A percentile compares a stretch with the other conserved stretches of the same genome.
Evolutionary conservation across 2,113 vertebrate genomes (phyloP).

Genomic region (Empidonax alnorum): DNA sequence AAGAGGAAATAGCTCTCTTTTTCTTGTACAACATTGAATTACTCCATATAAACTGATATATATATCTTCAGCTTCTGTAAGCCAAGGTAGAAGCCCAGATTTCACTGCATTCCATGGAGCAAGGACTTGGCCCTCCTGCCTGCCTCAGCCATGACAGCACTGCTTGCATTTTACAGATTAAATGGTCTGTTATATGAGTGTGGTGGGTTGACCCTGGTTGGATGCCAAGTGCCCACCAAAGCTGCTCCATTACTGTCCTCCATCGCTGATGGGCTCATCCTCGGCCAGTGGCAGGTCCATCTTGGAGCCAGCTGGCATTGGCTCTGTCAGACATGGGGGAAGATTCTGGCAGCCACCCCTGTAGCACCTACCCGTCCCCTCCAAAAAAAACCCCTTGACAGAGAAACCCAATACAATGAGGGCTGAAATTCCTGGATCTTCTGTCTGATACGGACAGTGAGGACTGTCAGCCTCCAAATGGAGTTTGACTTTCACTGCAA

Average conservation of each 20-base stretch:
- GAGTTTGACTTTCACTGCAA: background rate
- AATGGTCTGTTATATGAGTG: background rate
- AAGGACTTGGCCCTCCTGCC: background rate
- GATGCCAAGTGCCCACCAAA: background rate
- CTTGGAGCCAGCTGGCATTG: background rate
- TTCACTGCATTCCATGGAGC: background rate
- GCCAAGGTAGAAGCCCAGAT: background rate
- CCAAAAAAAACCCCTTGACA: background rate
- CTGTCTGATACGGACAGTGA: background rate
- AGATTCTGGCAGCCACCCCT: background rate
- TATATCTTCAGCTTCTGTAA: background rate
- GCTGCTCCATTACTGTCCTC: background rate
- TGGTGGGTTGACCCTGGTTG: background rate
- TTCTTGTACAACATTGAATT: background rate
- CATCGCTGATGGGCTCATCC: rapidly evolving
- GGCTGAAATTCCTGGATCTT: background rate
- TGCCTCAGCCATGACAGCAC: background rate
- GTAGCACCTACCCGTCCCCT: background rate
- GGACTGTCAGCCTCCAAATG: rapidly evolving
- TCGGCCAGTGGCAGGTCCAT: background rate
- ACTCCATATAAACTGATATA: background rate
- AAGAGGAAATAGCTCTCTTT: slow-evolving; percentile 15
- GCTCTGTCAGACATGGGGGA: background rate
- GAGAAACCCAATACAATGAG: background rate
- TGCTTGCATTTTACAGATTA: background rate